These are phyloP conservation scores for Stenodera caucasica DNA, from an alignment of 2,888 invertebrate genomes.

Conservation along the genomic window DNA sequence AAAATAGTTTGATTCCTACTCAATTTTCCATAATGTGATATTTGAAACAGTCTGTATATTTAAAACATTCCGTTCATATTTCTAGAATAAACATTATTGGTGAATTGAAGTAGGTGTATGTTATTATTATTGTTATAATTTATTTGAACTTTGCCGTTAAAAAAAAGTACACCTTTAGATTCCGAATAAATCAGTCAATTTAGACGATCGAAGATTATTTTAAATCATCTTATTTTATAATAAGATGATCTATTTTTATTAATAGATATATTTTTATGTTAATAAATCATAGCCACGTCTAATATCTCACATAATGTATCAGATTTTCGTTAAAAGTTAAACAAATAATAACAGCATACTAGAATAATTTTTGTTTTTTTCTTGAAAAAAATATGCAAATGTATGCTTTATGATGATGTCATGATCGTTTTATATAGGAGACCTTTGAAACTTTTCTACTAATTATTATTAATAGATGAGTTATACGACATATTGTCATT, in stretches of 20 bases:
- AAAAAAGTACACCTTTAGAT: no score
- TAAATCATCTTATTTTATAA: background rate
- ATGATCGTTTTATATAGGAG: background rate
- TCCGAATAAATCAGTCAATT: no score
- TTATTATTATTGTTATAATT: background rate
- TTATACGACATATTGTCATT: background rate
- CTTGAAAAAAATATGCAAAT: background rate
- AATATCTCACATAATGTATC: background rate
- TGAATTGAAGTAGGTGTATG: background rate
- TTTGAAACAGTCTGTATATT: no score
- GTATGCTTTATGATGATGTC: background rate
- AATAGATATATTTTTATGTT: background rate
- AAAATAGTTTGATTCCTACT: no score
- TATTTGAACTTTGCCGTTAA: background rate
- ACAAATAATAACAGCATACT: background rate
- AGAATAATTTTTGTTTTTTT: background rate
- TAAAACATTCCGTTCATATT: background rate
- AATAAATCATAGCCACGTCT: background rate
- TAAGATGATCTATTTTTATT: background rate
- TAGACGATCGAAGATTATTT: no score
- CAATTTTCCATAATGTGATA: no score
- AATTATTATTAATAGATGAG: background rate
- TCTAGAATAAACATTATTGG: background rate
- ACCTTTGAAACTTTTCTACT: background rate
- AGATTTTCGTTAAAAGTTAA: background rate